A percentile compares a stretch with the other conserved stretches of the same genome.
phyloP scores from a whole-genome alignment of 1,140 invertebrate species.

The Bombus superbus region DNA sequence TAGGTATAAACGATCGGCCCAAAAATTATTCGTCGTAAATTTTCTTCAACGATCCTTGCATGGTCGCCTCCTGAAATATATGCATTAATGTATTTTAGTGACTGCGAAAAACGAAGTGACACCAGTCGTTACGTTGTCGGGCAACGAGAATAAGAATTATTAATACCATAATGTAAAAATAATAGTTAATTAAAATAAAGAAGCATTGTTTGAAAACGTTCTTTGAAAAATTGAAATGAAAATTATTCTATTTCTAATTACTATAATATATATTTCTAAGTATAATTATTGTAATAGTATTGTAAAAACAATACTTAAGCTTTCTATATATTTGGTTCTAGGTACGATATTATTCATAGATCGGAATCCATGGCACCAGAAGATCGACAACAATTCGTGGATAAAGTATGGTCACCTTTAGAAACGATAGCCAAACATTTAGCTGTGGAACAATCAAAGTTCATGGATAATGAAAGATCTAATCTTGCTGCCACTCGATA shows the following conservation, averaged over 20 bases:
- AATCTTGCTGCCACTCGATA: constrained; percentile 49
- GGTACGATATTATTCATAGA: constrained; percentile 72
- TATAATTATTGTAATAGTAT: not conserved
- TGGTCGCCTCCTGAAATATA: not conserved
- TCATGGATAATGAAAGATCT: constrained; percentile 27
- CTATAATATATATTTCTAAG: not conserved
- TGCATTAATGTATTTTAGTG: not conserved
- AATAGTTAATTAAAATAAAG: not conserved
- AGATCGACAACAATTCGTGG: constrained; percentile 64
- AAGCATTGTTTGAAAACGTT: not conserved
- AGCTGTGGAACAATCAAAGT: constrained; percentile 66
- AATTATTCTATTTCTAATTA: not conserved
- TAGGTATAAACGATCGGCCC: not conserved
- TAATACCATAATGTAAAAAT: not conserved
- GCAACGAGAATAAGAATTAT: not conserved
- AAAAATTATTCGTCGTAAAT: not conserved
- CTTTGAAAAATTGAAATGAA: not conserved
- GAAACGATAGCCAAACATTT: constrained; percentile 75
- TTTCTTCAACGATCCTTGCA: not conserved
- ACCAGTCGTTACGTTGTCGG: not conserved
- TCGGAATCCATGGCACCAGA: constrained; percentile 64
- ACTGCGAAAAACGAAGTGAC: not conserved
- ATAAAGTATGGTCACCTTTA: constrained; percentile 73
- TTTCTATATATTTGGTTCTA: constrained; percentile 54
- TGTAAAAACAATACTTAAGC: not conserved